These are phyloP conservation scores for Herpetotheres cachinnans DNA, from an alignment of 2,113 vertebrate genomes.

Conservation along the genomic window DNA sequence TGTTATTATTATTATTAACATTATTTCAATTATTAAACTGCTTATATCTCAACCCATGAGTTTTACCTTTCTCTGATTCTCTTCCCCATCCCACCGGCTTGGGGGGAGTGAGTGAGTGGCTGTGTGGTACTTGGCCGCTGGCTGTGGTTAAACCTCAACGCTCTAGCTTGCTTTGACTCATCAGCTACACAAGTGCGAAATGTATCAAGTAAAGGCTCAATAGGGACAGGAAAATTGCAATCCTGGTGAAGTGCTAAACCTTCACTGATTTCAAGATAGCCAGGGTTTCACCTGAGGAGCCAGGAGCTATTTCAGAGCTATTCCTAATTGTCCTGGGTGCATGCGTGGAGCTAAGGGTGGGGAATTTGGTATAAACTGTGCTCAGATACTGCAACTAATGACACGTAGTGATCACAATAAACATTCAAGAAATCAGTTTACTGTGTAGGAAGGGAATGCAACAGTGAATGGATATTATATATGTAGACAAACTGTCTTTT, in stretches of 20 bases:
- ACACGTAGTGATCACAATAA: neutral
- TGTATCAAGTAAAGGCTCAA: neutral
- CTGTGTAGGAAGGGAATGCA: neutral
- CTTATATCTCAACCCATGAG: too few species aligned
- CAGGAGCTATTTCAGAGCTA: neutral
- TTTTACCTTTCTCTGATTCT: too few species aligned
- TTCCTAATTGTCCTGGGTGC: neutral
- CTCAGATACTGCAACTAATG: neutral
- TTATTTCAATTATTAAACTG: too few species aligned
- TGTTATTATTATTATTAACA: too few species aligned
- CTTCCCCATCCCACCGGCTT: too few species aligned
- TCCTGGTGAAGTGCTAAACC: neutral
- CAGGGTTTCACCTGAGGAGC: neutral
- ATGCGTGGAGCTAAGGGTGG: neutral
- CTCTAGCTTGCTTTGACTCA: neutral
- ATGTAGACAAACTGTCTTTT: neutral
- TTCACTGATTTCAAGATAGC: neutral
- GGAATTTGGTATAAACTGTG: neutral
- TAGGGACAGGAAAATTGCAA: neutral
- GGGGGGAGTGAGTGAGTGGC: too few species aligned
- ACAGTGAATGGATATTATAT: neutral
- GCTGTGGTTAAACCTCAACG: too few species aligned
- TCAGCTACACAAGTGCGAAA: neutral
- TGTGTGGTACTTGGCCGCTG: too few species aligned
- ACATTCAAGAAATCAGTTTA: neutral